Evolutionary conservation across 2,888 invertebrate genomes (phyloP).

Genomic region (Synanthedon tipuliformis): DNA sequence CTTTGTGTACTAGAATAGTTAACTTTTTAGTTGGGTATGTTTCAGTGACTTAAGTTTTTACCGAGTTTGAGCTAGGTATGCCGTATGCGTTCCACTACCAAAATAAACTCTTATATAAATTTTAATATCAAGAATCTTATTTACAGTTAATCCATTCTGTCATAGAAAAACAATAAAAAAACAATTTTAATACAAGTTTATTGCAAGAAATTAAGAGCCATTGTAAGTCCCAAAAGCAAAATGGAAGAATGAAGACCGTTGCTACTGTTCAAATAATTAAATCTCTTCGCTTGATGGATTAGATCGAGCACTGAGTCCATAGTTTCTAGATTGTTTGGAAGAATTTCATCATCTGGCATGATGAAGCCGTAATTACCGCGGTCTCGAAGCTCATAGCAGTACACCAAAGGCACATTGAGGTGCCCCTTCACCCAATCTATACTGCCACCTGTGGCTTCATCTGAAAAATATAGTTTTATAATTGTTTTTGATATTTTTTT

Average conservation of each 20-base stretch:
- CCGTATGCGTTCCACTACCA: too few relatives aligned
- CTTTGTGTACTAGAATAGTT: too few relatives aligned
- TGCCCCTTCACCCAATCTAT: conserved; percentile 46
- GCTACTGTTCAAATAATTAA: conserved; percentile 19
- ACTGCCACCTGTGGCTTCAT: conserved; percentile 29
- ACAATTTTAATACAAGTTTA: too few relatives aligned
- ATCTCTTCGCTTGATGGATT: conserved; percentile 34
- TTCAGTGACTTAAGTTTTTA: too few relatives aligned
- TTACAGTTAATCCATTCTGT: too few relatives aligned
- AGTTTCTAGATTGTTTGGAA: conserved; percentile 61
- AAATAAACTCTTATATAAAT: too few relatives aligned
- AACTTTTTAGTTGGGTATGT: too few relatives aligned
- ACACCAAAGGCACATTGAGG: conserved; percentile 33
- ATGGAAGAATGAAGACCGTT: background rate
- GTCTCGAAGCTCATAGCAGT: conserved; percentile 66
- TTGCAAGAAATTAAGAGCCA: background rate
- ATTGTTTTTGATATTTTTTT: background rate
- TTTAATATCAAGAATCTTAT: too few relatives aligned
- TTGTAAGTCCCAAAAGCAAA: background rate
- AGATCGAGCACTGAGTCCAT: conserved; percentile 58
- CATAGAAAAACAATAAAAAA: too few relatives aligned
- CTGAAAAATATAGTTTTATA: conserved; percentile 11
- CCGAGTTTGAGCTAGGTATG: too few relatives aligned
- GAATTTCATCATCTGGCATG: conserved; percentile 70
- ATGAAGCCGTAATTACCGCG: conserved; percentile 70